Evolutionary conservation across 2,888 invertebrate genomes (phyloP), one percentile per base, ranked within the genome.

Genomic region (Ceramica pisi): DNA sequence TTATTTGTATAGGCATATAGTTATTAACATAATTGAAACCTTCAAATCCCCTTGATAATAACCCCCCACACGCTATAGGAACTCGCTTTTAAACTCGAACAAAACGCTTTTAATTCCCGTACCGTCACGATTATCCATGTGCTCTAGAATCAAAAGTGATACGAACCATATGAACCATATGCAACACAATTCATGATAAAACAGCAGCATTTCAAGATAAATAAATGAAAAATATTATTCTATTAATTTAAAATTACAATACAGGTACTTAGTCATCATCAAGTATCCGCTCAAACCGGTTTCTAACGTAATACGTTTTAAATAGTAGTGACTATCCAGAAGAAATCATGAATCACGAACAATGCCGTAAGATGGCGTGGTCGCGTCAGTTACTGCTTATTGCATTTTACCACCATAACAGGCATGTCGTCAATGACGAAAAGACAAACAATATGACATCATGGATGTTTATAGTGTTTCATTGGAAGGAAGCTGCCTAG

Each of bases 391-490:
- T 73, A 75, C 55, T 75, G 60, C 60, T 66, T 73, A 76, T 75
- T 80, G 68, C 70, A 72, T 78, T 77, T 80, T 82, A 67, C 75
- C 77, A 51, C 76, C 79, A n/a, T 79, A 81, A 78, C 69, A 64
- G 69, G 73, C 71, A 71, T 74, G 87, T 85, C 87, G 78, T 86
- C 86, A 89, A 86, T 86, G 83, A 75, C 73, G 63, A 67, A 60
- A 75, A 62, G 79, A 80, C 80, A 81, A 83, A 75, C 71, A 83
- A 73, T 78, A 80, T 90, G 90, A 90, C 87, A 89, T 90, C 90
- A 90, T 83, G 67, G 62, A 75, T 80, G 75, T 74, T 74, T 71
- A 78, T 72, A 67, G 51, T 56, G 61, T 44, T 21, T 57, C 12
- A 38, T 46, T 51, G 26, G 44, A 80, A 81, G 71, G 85, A 82